These are phyloP conservation scores for Callocephalon fimbriatum DNA, from an alignment of 2,113 vertebrate genomes.

Conservation along the genomic window DNA sequence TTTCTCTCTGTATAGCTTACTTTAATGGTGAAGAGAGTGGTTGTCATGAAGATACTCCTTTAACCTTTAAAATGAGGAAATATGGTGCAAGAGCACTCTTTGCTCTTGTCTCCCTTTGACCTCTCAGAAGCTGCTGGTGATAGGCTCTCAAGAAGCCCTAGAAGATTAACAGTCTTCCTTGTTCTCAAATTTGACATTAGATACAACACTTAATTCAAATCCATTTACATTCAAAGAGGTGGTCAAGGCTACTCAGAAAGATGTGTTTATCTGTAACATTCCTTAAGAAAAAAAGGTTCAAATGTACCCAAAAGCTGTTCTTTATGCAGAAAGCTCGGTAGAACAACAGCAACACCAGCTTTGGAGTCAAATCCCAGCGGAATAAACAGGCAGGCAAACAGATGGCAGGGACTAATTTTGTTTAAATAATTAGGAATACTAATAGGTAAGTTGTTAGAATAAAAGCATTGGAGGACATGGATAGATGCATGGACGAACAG, in stretches of 20 bases:
- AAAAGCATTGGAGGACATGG: not conserved
- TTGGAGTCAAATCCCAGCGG: constrained; percentile 17
- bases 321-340: not conserved
- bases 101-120: not conserved
- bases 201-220: not conserved
- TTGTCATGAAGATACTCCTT: not conserved
- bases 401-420: constrained; percentile 40
- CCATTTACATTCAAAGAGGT: not conserved
- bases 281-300: not conserved
- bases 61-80: not conserved
- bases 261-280: not conserved
- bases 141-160: not conserved
- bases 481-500: not conserved
- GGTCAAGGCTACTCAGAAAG: not conserved
- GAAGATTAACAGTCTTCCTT: not conserved
- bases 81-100: fast-evolving
- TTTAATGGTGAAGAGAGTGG: not conserved
- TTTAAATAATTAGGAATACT: constrained; percentile 58
- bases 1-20: not conserved
- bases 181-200: not conserved
- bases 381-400: not conserved
- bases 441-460: constrained; percentile 20
- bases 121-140: not conserved
- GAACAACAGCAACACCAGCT: not conserved
- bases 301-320: not conserved